Conservation (phyloP, 2,797 vertebrate genomes). For the Gallinago solitaria region DNA sequence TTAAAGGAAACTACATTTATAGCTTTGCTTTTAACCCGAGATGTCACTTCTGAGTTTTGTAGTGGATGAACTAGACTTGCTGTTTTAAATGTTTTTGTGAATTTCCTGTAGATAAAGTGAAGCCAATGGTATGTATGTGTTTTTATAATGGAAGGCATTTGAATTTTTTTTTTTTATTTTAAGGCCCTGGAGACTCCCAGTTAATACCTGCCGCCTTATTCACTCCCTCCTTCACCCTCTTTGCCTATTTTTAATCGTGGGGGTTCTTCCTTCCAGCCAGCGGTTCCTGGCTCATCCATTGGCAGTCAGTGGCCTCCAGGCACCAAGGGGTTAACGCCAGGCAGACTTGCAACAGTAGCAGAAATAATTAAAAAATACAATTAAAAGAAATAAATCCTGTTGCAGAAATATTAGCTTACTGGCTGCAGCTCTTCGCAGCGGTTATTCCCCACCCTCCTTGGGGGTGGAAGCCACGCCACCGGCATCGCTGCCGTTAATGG, state of each 20-base stretch:
- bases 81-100: conserved; percentile 71
- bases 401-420: background rate
- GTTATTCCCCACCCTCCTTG: background rate
- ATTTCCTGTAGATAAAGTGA: conserved; percentile 78
- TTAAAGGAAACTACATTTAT: conserved; percentile 78
- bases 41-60: conserved; percentile 72
- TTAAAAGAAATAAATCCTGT: background rate
- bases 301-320: conserved; percentile 28
- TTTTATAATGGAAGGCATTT: conserved; percentile 69
- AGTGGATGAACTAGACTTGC: conserved; percentile 70
- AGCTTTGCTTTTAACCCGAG: conserved; percentile 73
- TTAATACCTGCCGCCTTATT: conserved; percentile 56
- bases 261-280: conserved; percentile 30
- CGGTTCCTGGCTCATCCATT: conserved; percentile 37
- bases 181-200: conserved; percentile 60
- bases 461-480: background rate
- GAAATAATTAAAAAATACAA: background rate
- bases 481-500: background rate
- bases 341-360: conserved; percentile 2
- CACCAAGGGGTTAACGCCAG: conserved; percentile 25
- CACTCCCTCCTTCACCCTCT: conserved; percentile 37
- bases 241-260: conserved; percentile 4
- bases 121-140: conserved; percentile 66
- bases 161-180: conserved; percentile 24
- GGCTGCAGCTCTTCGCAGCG: background rate